A percentile compares a stretch with the other conserved stretches of the same genome.
phyloP scores from a whole-genome alignment of 2,113 vertebrate genomes.

The Symphodus melops region DNA sequence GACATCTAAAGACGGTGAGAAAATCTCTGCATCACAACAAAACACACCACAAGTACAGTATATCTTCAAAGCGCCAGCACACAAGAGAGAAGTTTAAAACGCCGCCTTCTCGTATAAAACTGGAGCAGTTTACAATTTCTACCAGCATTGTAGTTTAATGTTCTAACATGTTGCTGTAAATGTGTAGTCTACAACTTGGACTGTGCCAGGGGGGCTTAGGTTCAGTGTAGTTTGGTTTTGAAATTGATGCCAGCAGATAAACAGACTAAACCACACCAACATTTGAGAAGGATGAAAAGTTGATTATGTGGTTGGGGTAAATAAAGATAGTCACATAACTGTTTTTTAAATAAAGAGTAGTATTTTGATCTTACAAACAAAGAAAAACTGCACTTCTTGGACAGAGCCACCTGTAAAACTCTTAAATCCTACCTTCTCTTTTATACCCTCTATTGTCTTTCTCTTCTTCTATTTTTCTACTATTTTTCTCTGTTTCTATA shows the following conservation, averaged over 20 bases:
- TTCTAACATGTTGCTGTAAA: slow-evolving; percentile 28
- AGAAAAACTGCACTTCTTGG: too few species aligned
- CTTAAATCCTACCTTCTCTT: neutral
- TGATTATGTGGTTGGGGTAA: neutral
- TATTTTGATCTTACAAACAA: neutral
- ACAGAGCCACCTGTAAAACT: slow-evolving; percentile 9
- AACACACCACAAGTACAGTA: slow-evolving; percentile 36
- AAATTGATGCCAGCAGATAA: slow-evolving; percentile 9
- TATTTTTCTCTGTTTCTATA: neutral
- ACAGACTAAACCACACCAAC: neutral
- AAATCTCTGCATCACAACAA: slow-evolving; percentile 46
- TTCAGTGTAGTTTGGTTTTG: slow-evolving; percentile 42
- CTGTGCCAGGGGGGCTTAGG: slow-evolving; percentile 10
- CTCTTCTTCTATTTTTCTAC: slow-evolving; percentile 5
- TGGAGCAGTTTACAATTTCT: slow-evolving; percentile 28
- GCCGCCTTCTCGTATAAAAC: slow-evolving; percentile 39
- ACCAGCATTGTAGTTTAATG: slow-evolving; percentile 41
- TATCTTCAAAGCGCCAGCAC: slow-evolving; percentile 39
- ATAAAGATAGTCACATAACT: slow-evolving; percentile 10
- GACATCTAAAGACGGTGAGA: slow-evolving; percentile 58
- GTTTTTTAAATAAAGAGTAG: neutral
- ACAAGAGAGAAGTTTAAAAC: slow-evolving; percentile 57
- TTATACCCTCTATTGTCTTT: neutral
- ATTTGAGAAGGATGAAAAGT: slow-evolving; percentile 1
- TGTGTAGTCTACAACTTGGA: slow-evolving; percentile 10